phyloP scores from a whole-genome alignment of 2,113 vertebrate genomes.

The Callipepla californica region DNA sequence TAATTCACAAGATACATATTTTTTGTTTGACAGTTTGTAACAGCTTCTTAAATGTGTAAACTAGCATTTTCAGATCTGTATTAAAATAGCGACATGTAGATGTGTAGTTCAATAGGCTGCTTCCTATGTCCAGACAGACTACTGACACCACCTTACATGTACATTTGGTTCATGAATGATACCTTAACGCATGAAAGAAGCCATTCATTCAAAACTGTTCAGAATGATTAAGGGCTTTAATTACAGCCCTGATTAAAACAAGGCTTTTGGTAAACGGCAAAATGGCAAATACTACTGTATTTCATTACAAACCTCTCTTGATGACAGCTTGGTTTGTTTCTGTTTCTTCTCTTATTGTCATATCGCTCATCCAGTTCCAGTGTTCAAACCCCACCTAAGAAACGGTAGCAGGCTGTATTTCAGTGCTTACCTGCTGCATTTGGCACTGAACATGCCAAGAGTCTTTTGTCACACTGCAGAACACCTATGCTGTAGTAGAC shows the following conservation, averaged over 20 bases:
- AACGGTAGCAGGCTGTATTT: neutral
- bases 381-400: slow-evolving; percentile 21
- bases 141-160: neutral
- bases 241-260: slow-evolving; percentile 60
- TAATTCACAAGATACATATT: slow-evolving; percentile 73
- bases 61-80: slow-evolving; percentile 57
- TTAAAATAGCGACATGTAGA: slow-evolving; percentile 57
- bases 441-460: neutral
- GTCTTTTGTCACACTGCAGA: neutral
- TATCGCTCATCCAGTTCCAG: neutral
- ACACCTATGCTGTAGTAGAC: neutral
- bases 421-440: slow-evolving; percentile 24
- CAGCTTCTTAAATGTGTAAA: slow-evolving; percentile 79
- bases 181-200: slow-evolving; percentile 63
- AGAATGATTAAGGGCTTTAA: slow-evolving; percentile 74
- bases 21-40: slow-evolving; percentile 74
- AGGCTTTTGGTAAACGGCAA: slow-evolving; percentile 70
- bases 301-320: slow-evolving; percentile 47
- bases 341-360: neutral
- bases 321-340: neutral
- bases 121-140: slow-evolving; percentile 59
- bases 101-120: slow-evolving; percentile 66
- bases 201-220: slow-evolving; percentile 68
- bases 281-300: slow-evolving; percentile 33
- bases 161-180: slow-evolving; percentile 42